Evolutionary conservation across 2,888 invertebrate genomes (phyloP), one percentile per base, ranked within the genome.

Genomic region (Drosophila monieri): DNA sequence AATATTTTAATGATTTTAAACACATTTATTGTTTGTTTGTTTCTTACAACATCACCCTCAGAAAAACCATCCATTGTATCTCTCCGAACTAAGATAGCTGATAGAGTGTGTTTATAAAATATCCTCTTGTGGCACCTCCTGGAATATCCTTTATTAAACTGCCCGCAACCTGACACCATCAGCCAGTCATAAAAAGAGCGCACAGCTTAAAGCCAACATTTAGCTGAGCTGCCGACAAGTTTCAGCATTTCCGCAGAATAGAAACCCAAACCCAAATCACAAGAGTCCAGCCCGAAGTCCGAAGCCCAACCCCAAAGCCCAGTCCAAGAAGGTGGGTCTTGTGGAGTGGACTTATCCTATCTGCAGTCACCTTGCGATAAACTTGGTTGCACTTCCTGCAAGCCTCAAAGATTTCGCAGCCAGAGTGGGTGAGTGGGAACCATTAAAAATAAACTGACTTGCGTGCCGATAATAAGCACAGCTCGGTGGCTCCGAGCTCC

Each of bases 361-460:
- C 44, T 80, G 67, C 74, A 54, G 62, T 74, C 71, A 77, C 65
- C 77, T 74, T 62, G 61, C 75, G 78, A 77, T 80, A 74, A 77
- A 74, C 72, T 56, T 56, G 41, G 56, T 56, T 56, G 52, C 67
- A 58, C 66, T 60, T 55, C 70, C 65, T 62, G 61, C 68, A 67
- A 43, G 43, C 64, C 62, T 74, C 64, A 21, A 21, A 43, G 43
- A 43, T 43, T 43, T 18, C 43, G 43, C 43, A 18, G 21, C 80
- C 21, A 55, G 79, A 85, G 85, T 85, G 88, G 77, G 80, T 86
- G 83, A 80, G 83, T 87, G 80, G 78, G 80, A 88, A 88, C 84
- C 88, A 89, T 88, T 89, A 89, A 88, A 88, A 88, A 86, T 89
- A 88, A 88, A 88, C 85, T 88, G 89, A 87, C 85, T 88, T 88